Evolutionary conservation across 1,140 invertebrate species (phyloP).

Genomic region (Lucilia sericata): DNA sequence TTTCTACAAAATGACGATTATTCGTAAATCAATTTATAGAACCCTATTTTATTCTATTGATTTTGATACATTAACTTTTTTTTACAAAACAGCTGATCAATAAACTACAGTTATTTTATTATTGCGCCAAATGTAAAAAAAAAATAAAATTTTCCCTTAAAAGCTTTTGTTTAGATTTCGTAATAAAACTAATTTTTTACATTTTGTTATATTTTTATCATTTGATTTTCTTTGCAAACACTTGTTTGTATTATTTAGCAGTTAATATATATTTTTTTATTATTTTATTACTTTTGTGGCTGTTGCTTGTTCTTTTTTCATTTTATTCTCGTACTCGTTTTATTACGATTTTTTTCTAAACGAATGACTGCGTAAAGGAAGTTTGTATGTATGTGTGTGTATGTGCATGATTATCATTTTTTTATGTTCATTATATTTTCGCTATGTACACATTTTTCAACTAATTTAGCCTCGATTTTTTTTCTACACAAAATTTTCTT

Average conservation of each 20-base stretch:
- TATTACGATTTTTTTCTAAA: conserved; percentile 30
- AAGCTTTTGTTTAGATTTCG: background rate
- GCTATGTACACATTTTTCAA: conserved; percentile 44
- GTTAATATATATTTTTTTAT: background rate
- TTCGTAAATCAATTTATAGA: too few relatives aligned
- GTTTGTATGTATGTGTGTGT: conserved; percentile 29
- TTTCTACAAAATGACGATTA: too few relatives aligned
- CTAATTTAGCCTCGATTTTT: conserved; percentile 39
- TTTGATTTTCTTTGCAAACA: background rate
- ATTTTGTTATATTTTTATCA: background rate
- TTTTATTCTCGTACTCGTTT: conserved; percentile 36
- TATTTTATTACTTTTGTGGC: conserved; percentile 10
- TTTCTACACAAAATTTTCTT: conserved; percentile 9
- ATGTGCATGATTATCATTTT: conserved; percentile 36
- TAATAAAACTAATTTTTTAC: background rate
- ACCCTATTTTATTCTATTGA: background rate
- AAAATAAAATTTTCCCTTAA: background rate
- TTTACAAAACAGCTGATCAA: background rate
- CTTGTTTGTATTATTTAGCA: conserved; percentile 29
- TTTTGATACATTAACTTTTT: background rate
- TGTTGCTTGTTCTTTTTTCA: conserved; percentile 36
- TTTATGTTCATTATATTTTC: conserved; percentile 41
- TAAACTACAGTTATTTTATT: background rate
- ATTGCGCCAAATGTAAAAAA: background rate
- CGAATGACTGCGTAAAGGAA: conserved; percentile 33